Evolutionary conservation across 2,797 vertebrate species (phyloP).

Genomic region (Myioborus melanocephalus): DNA sequence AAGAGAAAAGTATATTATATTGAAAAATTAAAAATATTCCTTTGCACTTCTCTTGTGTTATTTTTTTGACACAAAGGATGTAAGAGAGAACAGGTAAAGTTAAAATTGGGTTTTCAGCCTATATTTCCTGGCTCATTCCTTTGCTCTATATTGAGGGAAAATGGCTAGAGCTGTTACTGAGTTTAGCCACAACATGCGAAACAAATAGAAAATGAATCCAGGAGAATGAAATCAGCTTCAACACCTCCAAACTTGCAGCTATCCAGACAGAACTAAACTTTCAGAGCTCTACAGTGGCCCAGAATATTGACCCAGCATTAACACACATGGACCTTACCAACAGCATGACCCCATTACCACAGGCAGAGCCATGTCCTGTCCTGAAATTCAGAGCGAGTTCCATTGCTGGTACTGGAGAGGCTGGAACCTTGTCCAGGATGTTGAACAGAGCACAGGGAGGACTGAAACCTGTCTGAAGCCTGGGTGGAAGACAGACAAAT

Average conservation of each 20-base stretch:
- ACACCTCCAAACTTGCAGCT: not conserved
- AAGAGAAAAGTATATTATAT: not conserved
- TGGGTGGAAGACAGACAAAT: not conserved
- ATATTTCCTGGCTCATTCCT: not conserved
- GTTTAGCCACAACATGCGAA: not conserved
- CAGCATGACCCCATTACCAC: not conserved
- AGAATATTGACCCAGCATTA: not conserved
- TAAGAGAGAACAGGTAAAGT: not conserved
- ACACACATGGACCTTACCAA: rapidly evolving
- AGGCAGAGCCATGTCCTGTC: not conserved
- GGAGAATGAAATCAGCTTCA: not conserved
- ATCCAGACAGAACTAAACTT: not conserved
- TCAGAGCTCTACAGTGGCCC: not conserved
- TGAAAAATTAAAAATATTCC: not conserved
- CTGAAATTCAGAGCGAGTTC: not conserved
- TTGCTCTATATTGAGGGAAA: not conserved
- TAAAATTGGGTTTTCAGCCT: not conserved
- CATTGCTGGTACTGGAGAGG: not conserved
- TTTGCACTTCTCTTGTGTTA: not conserved
- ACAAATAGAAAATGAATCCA: not conserved
- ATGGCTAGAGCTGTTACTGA: rapidly evolving
- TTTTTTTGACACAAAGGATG: not conserved
- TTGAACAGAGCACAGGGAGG: not conserved
- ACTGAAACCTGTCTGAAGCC: not conserved
- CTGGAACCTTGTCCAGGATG: not conserved